Base-by-base conservation (phyloP, 2,113 vertebrate genomes). In the Erythrocercus mccallii region DNA sequence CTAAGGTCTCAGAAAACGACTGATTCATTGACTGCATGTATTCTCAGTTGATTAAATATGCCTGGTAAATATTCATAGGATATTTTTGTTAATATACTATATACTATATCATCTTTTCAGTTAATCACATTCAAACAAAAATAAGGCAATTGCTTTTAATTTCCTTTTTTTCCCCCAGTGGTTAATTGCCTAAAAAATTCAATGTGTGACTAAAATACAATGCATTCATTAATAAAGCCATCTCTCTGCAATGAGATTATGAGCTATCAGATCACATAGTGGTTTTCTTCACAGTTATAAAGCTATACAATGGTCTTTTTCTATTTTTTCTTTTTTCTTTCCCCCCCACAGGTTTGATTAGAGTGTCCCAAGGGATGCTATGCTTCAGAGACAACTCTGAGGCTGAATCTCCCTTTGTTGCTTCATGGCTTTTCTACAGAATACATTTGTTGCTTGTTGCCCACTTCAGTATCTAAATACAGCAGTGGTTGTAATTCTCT, bases 21-120 rank as follows among this genome's bases (percentile, higher is more conserved):
- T 42, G 81, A 88, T 86, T 90, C 92, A 88, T 88, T 94, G 92
- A 80, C 69, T 94, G 45, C 48, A 21, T 77, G 64, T 79, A 76
- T 90, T 80, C 78, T 93, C 65, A 81, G 70, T 65, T 95, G 90
- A 92, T 86, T 94, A 94, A 84, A 5, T 79, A 61, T 73, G 66
- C 44, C 42, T 96, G 33, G 86, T 86, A 96, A 95, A 96, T 96
- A 97, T 95, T 96, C 93, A 95, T 90, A 61, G 47, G 37, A 71
- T 78, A 81, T 88, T 87, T 95, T 94, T 94, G 69, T 83, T 97
- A 94, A 88, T 76, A 69, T 83, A 77, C 11, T 79, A 16, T 48
- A 47, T 86, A 60, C 53, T 86, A 81, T 65, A 76, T 40, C 13
- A 80, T 86, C 51, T 91, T 91, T 58, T 94, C 64, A 70, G 69